A percentile compares a stretch with the other conserved stretches of the same genome.
phyloP scores from a whole-genome alignment of 2,113 vertebrate species.

The Sylvietta virens region DNA sequence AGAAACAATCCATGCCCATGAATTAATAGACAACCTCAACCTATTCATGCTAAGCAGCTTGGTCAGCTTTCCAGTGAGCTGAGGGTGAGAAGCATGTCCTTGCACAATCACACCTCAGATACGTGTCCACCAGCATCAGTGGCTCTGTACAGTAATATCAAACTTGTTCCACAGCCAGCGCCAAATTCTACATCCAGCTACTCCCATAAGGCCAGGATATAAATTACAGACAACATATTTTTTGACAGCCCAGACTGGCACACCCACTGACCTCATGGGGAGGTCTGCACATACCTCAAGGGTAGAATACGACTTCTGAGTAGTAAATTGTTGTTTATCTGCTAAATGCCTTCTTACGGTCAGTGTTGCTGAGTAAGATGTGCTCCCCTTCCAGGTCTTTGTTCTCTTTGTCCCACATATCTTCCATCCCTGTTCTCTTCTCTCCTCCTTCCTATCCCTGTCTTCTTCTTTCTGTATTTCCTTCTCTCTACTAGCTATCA shows the following conservation, averaged over 20 bases:
- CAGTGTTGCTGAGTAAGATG: not conserved
- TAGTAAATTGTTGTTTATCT: conserved; percentile 21
- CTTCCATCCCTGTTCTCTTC: not conserved
- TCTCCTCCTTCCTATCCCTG: not conserved
- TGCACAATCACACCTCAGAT: not conserved
- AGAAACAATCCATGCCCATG: not conserved
- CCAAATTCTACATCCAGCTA: not conserved
- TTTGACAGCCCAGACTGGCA: conserved; percentile 40
- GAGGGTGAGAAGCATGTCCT: not conserved
- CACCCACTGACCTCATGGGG: conserved; percentile 59
- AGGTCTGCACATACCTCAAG: conserved; percentile 28
- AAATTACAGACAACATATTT: conserved; percentile 7
- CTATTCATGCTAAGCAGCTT: not conserved
- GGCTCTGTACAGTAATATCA: not conserved
- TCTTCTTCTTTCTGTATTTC: not conserved
- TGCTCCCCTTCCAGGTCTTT: not conserved
- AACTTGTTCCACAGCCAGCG: not conserved
- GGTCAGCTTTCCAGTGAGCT: not conserved
- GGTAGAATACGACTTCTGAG: not conserved
- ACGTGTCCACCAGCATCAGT: not conserved
- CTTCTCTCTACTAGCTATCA: not conserved
- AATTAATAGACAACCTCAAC: not conserved
- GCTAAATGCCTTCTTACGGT: not conserved
- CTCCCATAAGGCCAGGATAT: not conserved
- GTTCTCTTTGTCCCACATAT: fast-evolving